Conservation (phyloP, 2,888 invertebrate species). For the Zaprionus lineosus region DNA sequence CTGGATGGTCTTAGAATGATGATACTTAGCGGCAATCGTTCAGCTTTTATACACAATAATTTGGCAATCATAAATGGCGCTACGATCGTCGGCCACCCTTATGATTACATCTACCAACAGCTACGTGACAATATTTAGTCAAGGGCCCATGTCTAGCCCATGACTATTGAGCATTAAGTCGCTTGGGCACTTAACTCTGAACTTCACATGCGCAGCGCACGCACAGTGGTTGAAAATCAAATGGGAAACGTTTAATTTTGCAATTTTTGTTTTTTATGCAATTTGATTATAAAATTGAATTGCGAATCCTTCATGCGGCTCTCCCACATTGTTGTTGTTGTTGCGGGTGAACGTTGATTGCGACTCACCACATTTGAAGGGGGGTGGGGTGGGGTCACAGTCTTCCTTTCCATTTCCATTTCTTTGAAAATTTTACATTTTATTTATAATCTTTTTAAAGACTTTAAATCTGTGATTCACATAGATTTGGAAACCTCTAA, state of each 20-base stretch:
- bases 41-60: constrained; percentile 59
- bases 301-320: too few species aligned
- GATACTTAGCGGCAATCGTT: constrained; percentile 20
- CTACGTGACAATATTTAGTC: constrained; percentile 74
- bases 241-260: background rate
- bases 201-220: constrained; percentile 27
- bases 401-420: too few species aligned
- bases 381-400: too few species aligned
- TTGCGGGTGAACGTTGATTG: too few species aligned
- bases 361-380: too few species aligned
- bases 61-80: constrained; percentile 56
- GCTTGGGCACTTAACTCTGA: constrained; percentile 48
- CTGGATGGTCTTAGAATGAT: constrained; percentile 63
- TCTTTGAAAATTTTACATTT: too few species aligned
- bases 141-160: constrained; percentile 58
- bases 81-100: constrained; percentile 60
- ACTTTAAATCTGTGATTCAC: too few species aligned
- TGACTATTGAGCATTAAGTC: constrained; percentile 53
- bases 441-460: too few species aligned
- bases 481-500: too few species aligned
- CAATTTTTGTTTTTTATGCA: too few species aligned
- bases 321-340: too few species aligned
- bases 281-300: too few species aligned
- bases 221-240: constrained; percentile 20
- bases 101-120: constrained; percentile 29